These are phyloP conservation scores for Zelostemma sp. DNA, from an alignment of 1,140 invertebrate species.

Conservation along the genomic window DNA sequence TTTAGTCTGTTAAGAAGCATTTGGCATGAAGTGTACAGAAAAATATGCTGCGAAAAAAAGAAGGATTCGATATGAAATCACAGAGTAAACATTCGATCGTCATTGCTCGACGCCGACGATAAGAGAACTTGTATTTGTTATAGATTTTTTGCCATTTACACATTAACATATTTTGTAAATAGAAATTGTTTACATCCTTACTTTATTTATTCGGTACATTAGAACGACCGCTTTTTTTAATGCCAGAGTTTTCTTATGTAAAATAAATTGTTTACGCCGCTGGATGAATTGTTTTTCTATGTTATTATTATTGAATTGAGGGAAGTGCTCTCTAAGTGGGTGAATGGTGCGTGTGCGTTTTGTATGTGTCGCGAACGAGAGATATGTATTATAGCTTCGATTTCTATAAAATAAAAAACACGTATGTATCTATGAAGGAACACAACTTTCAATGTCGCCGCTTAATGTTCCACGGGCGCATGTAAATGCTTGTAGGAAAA, in stretches of 20 bases:
- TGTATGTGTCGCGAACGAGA: background rate
- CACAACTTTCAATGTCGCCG: background rate
- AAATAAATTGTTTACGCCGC: conserved; percentile 59
- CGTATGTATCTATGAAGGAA: background rate
- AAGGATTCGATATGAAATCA: background rate
- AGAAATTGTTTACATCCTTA: conserved; percentile 68
- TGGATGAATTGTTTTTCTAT: background rate
- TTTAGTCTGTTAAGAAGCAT: conserved; percentile 3
- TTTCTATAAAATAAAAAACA: background rate
- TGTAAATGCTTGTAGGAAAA: background rate
- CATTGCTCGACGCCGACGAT: conserved; percentile 23
- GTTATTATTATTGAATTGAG: background rate
- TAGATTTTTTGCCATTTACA: conserved; percentile 65
- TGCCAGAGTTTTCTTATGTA: conserved; percentile 50
- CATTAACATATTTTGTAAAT: conserved; percentile 69
- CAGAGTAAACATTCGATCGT: conserved; percentile 11
- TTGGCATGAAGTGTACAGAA: conserved; percentile 22
- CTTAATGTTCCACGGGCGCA: background rate
- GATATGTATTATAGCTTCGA: background rate
- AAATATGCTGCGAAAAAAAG: conserved; percentile 30
- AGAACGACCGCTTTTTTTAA: conserved; percentile 56
- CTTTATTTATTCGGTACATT: conserved; percentile 67
- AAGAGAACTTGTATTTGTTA: conserved; percentile 60
- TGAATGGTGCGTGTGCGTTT: background rate
- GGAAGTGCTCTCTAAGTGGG: background rate